Evolutionary conservation across 2,888 invertebrate species (phyloP).

Genomic region (Cryptocephalus moraei): DNA sequence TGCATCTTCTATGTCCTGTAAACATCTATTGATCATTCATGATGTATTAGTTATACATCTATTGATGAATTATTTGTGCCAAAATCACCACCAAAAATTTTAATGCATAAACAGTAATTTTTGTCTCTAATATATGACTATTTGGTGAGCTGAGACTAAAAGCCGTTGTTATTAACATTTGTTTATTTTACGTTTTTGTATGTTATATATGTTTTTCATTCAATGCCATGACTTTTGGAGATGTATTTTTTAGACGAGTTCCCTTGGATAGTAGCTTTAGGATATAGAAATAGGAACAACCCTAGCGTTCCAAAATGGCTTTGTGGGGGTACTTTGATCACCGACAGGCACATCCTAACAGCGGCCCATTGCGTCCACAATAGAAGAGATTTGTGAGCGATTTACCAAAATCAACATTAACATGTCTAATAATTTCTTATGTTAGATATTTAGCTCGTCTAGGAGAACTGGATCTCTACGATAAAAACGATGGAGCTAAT

Average conservation of each 20-base stretch:
- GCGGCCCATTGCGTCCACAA: slow-evolving; percentile 65
- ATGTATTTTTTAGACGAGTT: slow-evolving; percentile 49
- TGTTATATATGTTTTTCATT: background rate
- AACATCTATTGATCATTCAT: too few species aligned
- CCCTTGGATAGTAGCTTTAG: slow-evolving; percentile 72
- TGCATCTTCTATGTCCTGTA: too few species aligned
- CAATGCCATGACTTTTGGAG: background rate
- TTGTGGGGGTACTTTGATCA: slow-evolving; percentile 62
- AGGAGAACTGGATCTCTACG: slow-evolving; percentile 65
- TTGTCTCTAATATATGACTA: too few species aligned
- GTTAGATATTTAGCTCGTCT: slow-evolving; percentile 57
- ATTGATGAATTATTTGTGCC: too few species aligned
- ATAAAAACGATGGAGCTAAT: slow-evolving; percentile 52
- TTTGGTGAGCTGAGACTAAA: background rate
- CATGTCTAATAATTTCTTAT: slow-evolving; percentile 5
- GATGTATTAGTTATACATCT: too few species aligned
- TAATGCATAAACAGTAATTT: too few species aligned
- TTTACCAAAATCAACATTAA: background rate
- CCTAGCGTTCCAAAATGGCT: slow-evolving; percentile 37
- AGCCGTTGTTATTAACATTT: too few species aligned
- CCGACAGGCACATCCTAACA: slow-evolving; percentile 61
- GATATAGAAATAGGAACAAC: slow-evolving; percentile 46
- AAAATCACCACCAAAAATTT: too few species aligned
- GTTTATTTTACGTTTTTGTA: too few species aligned
- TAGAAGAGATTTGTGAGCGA: slow-evolving; percentile 49